A percentile compares a stretch with the other conserved stretches of the same genome.
Evolutionary conservation across 2,888 invertebrate species (phyloP).

Genomic region (Aphodius sticticus): DNA sequence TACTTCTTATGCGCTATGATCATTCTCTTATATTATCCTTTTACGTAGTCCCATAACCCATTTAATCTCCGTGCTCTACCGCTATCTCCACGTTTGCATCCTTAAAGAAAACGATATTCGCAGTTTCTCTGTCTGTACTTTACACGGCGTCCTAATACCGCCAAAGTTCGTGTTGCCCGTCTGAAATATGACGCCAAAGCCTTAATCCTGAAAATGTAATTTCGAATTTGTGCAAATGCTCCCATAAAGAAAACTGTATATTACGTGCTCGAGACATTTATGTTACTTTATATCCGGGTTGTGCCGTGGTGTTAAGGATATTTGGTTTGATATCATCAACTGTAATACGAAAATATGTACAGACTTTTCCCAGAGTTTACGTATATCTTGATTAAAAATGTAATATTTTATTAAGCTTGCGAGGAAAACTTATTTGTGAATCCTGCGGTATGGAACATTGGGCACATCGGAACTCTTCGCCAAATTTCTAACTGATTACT

Average conservation of each 20-base stretch:
- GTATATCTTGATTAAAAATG: neutral
- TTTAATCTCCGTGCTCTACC: neutral
- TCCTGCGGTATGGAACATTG: no score
- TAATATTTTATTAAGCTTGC: no score
- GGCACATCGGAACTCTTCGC: no score
- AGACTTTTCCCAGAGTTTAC: neutral
- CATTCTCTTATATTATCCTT: no score
- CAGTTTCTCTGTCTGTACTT: neutral
- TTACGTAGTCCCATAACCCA: no score
- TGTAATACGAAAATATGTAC: neutral
- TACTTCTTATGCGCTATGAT: no score
- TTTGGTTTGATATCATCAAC: neutral
- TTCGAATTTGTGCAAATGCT: neutral
- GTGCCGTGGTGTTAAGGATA: neutral
- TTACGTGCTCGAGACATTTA: neutral
- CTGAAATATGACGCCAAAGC: neutral
- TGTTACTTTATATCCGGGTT: neutral
- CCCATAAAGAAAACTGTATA: conserved; percentile 4
- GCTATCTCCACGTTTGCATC: neutral
- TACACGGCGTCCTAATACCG: neutral
- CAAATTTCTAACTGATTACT: no score
- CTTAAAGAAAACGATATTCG: neutral
- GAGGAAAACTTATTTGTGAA: no score
- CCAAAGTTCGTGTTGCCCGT: neutral
- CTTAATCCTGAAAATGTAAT: neutral